phyloP scores from a whole-genome alignment of 2,888 invertebrate genomes.

The Cephus sareptanus region DNA sequence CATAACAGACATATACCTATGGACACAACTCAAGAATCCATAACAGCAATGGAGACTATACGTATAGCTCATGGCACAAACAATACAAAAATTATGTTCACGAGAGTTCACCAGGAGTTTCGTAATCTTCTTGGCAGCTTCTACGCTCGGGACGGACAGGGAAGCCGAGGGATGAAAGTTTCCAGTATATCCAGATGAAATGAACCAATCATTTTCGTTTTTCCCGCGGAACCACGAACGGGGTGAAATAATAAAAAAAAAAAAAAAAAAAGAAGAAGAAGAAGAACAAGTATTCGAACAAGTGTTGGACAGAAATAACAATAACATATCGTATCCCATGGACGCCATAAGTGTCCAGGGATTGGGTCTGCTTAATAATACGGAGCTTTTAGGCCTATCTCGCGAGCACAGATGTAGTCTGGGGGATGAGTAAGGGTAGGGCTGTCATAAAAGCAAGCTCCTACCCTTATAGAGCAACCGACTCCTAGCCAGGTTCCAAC shows the following conservation, averaged over 20 bases:
- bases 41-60: neutral
- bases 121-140: slow-evolving; percentile 52
- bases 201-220: neutral
- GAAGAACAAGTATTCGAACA: neutral
- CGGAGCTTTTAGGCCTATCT: slow-evolving; percentile 43
- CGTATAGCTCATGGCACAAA: slow-evolving; percentile 39
- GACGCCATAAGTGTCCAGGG: neutral
- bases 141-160: neutral
- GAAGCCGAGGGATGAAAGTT: slow-evolving; percentile 1
- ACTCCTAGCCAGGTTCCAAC: neutral
- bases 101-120: slow-evolving; percentile 58
- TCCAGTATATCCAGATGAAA: neutral
- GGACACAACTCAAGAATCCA: neutral
- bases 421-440: slow-evolving; percentile 26
- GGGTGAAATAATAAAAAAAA: neutral
- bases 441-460: slow-evolving; percentile 43
- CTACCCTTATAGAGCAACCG: neutral
- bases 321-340: neutral
- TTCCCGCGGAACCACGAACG: too few relatives aligned
- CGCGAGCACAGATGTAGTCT: slow-evolving; percentile 39
- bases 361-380: slow-evolving; percentile 32
- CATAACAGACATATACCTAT: neutral
- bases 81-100: slow-evolving; percentile 64
- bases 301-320: neutral
- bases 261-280: neutral